Evolutionary conservation across 2,888 invertebrate genomes (phyloP).

Genomic region (Drosophila cognata): DNA sequence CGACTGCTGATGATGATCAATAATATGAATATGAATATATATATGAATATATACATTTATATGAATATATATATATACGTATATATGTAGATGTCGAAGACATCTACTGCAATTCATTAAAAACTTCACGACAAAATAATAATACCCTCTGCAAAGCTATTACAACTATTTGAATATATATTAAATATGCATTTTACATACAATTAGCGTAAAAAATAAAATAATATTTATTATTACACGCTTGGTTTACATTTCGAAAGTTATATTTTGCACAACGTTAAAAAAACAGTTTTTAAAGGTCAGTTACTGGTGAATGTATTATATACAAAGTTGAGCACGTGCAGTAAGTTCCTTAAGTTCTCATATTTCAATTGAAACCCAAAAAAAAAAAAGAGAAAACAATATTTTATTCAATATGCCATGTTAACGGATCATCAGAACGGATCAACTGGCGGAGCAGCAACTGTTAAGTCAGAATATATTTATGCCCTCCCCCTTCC

Average conservation of each 20-base stretch:
- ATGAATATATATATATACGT: too few relatives aligned
- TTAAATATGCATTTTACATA: not conserved
- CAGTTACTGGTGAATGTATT: conserved; percentile 15
- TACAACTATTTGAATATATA: not conserved
- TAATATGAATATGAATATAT: not conserved
- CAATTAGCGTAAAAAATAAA: not conserved
- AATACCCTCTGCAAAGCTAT: not conserved
- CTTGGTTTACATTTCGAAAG: conserved; percentile 9
- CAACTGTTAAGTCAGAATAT: conserved; percentile 30
- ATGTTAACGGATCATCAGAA: conserved; percentile 60
- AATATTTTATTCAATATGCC: conserved; percentile 23
- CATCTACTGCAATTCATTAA: not conserved
- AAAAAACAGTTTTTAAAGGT: conserved; percentile 16
- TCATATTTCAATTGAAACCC: conserved; percentile 35
- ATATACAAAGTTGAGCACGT: conserved; percentile 7
- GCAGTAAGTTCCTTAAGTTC: conserved; percentile 9
- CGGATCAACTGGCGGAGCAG: conserved; percentile 43
- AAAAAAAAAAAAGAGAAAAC: not conserved
- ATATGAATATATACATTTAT: not conserved
- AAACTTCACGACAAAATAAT: not conserved
- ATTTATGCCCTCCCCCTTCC: conserved; percentile 11
- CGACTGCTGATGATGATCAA: not conserved
- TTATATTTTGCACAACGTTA: not conserved
- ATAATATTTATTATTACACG: not conserved
- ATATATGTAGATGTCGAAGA: not conserved